Evolutionary conservation across 2,888 invertebrate genomes (phyloP), one percentile per base, ranked within the genome.

Genomic region (Empis livida): DNA sequence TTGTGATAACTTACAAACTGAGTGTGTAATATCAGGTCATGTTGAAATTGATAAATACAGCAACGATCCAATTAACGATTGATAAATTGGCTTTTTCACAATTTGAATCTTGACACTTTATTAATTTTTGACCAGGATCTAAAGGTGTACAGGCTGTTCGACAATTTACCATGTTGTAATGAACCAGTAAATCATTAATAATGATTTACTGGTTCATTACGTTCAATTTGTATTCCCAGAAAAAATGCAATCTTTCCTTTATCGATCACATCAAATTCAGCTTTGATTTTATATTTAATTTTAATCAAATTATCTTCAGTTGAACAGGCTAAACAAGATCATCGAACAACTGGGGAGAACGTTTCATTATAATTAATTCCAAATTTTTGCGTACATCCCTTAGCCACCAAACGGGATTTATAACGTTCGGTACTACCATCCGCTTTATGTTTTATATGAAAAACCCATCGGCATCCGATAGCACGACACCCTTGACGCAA

Each of bases 351-450:
- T 1, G 49, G 49, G 11, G 49, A 45, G 41, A 48, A 51, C 0
- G 46, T 50, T 43, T 52, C 50, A 13, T 45, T 47, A 32, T 42
- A 51, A 31, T 48, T 43, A 9, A 49, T 32, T 14, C 44, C 48
- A 13, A 42, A 45, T 40, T 43, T 13, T 47, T 54, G 51, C 9
- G 45, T 27, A 13, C 44, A 52, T 4, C 51, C 49, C 47, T 49
- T 51, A 2, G 50, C 50, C 5, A 54, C 54, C 6, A 51, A 39
- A 11, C 50, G 23, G 0, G 50, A 42, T 31, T 53, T 53, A 16
- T 47, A 49, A 2, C 49, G 38, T 2, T 40, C 17, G 11, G 44
- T 15, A 15, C 23, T 16, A 8, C 49, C 51, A 43, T 49, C 30
- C 15, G 45, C 20, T n/a, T 48, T 46, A 13, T 30, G 27, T 30